Evolutionary conservation across 2,888 invertebrate genomes (phyloP).

Genomic region (Agrotis exclamationis): DNA sequence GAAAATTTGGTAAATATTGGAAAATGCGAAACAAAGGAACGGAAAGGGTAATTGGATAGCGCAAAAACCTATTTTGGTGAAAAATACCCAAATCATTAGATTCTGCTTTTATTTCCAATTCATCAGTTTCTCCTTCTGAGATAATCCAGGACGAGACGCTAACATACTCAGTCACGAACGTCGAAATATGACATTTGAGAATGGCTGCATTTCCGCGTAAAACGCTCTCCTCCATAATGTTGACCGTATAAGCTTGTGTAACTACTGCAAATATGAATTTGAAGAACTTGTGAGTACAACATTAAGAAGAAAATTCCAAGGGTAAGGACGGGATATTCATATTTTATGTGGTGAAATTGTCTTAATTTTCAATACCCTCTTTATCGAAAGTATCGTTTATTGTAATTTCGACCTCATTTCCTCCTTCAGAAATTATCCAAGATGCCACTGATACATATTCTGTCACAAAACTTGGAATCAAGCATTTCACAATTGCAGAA

Average conservation of each 20-base stretch:
- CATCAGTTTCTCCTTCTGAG: constrained; percentile 92
- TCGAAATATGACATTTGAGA: constrained; percentile 98
- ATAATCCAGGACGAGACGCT: constrained; percentile 96
- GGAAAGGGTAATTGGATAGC: constrained; percentile 52
- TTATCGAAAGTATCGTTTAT: constrained; percentile 75
- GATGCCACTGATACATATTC: constrained; percentile 95
- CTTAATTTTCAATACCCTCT: constrained; percentile 75
- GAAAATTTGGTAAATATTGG: constrained; percentile 25
- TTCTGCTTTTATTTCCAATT: constrained; percentile 88
- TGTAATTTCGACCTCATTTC: constrained; percentile 81
- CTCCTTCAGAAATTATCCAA: constrained; percentile 94
- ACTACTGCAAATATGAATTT: constrained; percentile 93
- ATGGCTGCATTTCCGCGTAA: constrained; percentile 97
- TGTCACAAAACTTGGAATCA: constrained; percentile 96
- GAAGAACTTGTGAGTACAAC: constrained; percentile 33
- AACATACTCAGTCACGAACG: constrained; percentile 98
- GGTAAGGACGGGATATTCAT: constrained; percentile 56
- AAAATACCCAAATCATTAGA: constrained; percentile 83
- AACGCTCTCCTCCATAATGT: constrained; percentile 98
- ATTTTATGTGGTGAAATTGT: constrained; percentile 19
- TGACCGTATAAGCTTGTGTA: constrained; percentile 96
- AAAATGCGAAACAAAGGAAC: constrained; percentile 48
- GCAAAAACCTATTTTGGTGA: constrained; percentile 30
- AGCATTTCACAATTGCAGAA: constrained; percentile 95
- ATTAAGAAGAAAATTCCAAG: constrained; percentile 30